phyloP scores from a whole-genome alignment of 2,888 invertebrate genomes.

The Deilephila porcellus region DNA sequence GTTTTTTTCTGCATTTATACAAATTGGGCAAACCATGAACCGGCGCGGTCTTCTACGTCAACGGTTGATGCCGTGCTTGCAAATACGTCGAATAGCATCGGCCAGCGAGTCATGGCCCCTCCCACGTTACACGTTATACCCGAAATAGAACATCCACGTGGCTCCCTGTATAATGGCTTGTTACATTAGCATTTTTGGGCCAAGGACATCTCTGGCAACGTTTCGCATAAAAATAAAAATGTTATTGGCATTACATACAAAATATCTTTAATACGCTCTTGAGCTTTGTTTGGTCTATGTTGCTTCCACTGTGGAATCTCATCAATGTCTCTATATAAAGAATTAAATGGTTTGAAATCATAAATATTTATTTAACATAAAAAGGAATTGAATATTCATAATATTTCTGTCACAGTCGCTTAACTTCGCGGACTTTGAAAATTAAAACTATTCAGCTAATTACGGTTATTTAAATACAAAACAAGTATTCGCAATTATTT shows the following conservation, averaged over 20 bases:
- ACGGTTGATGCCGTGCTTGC: neutral
- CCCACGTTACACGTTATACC: neutral
- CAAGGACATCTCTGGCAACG: slow-evolving; percentile 9
- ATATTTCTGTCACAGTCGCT: too few species aligned
- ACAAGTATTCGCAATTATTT: too few species aligned
- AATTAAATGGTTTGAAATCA: too few species aligned
- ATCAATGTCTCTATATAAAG: too few species aligned
- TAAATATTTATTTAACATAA: too few species aligned
- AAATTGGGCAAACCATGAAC: neutral
- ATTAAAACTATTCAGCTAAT: too few species aligned
- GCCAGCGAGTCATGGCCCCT: neutral
- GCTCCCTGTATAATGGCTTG: neutral
- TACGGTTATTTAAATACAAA: too few species aligned
- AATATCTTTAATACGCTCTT: slow-evolving; percentile 4
- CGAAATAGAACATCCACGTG: neutral
- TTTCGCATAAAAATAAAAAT: slow-evolving; percentile 18
- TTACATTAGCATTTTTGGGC: slow-evolving; percentile 17
- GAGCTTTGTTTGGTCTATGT: neutral
- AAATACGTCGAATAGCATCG: slow-evolving; percentile 4
- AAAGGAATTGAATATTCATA: too few species aligned
- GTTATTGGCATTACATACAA: slow-evolving; percentile 3
- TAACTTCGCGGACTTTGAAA: too few species aligned
- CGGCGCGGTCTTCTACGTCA: neutral
- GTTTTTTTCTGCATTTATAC: too few species aligned
- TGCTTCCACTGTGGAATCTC: too few species aligned